Percentiles rank a stretch among this genome's conserved stretches.
These are phyloP conservation scores for Struthio camelus DNA, from an alignment of 2,113 vertebrate genomes.

Conservation along the genomic window DNA sequence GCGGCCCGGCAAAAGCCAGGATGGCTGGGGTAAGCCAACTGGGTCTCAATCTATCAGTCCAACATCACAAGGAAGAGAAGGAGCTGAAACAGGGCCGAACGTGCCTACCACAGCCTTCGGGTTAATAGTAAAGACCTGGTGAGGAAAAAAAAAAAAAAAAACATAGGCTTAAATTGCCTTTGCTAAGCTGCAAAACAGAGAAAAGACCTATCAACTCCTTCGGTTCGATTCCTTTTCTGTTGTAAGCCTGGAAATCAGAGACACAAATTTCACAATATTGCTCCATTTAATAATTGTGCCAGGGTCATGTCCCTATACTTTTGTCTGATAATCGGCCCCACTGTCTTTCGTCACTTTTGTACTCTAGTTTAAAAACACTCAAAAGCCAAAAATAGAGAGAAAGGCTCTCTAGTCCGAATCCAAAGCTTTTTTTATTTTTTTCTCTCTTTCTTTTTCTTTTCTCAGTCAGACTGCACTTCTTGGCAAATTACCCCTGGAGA, in stretches of 20 bases:
- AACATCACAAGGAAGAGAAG: background rate
- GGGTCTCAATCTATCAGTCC: background rate
- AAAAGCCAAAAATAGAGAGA: background rate
- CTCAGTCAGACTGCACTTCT: background rate
- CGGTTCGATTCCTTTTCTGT: background rate
- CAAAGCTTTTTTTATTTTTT: background rate
- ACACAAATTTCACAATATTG: background rate
- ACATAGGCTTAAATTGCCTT: background rate
- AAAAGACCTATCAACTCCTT: background rate
- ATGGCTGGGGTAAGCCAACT: background rate
- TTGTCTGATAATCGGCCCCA: background rate
- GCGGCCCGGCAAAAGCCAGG: background rate
- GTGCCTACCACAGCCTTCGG: background rate
- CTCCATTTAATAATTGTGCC: background rate
- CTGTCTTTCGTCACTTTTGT: background rate
- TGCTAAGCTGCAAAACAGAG: background rate
- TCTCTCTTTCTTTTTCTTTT: accelerated
- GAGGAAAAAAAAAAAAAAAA: background rate
- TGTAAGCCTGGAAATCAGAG: background rate
- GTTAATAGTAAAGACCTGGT: background rate
- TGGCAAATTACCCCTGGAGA: background rate
- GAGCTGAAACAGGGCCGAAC: background rate
- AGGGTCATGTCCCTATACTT: background rate
- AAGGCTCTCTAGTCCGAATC: background rate
- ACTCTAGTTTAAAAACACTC: background rate